Evolutionary conservation across 2,797 vertebrate genomes (phyloP), one percentile per base, ranked within the genome.

Genomic region (Morus bassanus): DNA sequence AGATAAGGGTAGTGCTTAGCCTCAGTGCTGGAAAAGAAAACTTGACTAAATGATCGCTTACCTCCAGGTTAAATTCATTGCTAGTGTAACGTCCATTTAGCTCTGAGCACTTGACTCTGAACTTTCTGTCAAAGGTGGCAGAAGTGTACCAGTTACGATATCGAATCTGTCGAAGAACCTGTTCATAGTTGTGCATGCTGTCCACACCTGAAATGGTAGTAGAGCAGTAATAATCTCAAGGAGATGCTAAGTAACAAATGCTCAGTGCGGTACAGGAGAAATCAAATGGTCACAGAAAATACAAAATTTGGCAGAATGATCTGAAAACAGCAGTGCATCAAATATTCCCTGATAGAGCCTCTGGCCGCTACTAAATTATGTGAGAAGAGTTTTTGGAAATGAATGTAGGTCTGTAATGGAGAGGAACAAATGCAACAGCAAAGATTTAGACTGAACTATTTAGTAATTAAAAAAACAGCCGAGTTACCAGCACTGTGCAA

Each of bases 21-120:
- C 19, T 70, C 5, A 3, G 25, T 33, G 56, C 21, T 33, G 21
- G 59, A 28, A n/a, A 39, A 14, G n/a, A 59, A 70, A 53, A 43
- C 17, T 19, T 5, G 4, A n/a, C 23, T 33, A 16, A 46, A 19
- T 2, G 17, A 70, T 21, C 53, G 24, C 98, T 97, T 84, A 99
- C 99, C 99, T 99, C 99, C 93, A 99, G 74, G 94, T 98, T 99
- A 97, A 99, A 99, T 89, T 99, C 99, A 23, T 99, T 99, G 98
- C 99, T 99, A 78, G 98, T 99, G 96, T 99, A 99, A 53, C 99
- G 99, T 28, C 99, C 99, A 0, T 99, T 99, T 82, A 99, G 98
- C 96, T 99, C 99, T 0, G 99, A 99, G 97, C 99, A 99, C 93
- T 99, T 99, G 95, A 99, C 98, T 83, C 98, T 98, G 96, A 99